Evolutionary conservation across 1,140 invertebrate species (phyloP), one percentile per base, ranked within the genome.

Genomic region (Stegodyphus dumicola): DNA sequence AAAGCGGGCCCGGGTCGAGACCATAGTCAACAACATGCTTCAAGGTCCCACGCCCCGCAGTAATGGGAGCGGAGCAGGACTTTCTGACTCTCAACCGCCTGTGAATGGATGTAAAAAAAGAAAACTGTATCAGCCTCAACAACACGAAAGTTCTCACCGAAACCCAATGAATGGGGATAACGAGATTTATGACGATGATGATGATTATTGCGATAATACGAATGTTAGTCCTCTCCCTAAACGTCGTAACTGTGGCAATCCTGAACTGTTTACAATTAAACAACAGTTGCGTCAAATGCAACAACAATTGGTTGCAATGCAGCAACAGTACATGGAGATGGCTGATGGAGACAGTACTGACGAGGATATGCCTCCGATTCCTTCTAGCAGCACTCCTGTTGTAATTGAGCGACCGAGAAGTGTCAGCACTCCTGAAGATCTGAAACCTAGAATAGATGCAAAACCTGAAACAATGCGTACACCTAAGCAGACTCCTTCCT

Each of bases 51-150:
- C 66, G 7, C 65, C 70, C 6, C 53, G 65, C 6, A 76, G 17
- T n/a, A 74, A 73, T 11, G 77, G 77, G 6, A 15, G 17, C 11
- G 73, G 73, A 13, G 13, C 51, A 51, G 70, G 77, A 5, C 7
- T 17, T 48, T 11, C 15, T 3, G 71, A 53, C 2, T n/a, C 56
- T 1, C 77, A 75, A 10, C 64, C 75, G 2, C 71, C 78, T 85
- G 91, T 90, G 86, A 97, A 96, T 90, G 97, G 95, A 66, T 98
- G 95, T 92, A 98, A 98, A 90, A 99, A 99, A 91, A 93, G 97
- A 33, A 99, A 99, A 91, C 92, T 98, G n/a, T 98, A 98, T 90
- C 96, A 98, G 88, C 97, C 97, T 1, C 96, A 98, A 90, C 97
- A 98, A 89, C 96, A 98, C 89, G 95, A 96, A 70, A 49, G 7